Evolutionary conservation across 2,888 invertebrate species (phyloP).

Genomic region (Andricus quercusramuli): DNA sequence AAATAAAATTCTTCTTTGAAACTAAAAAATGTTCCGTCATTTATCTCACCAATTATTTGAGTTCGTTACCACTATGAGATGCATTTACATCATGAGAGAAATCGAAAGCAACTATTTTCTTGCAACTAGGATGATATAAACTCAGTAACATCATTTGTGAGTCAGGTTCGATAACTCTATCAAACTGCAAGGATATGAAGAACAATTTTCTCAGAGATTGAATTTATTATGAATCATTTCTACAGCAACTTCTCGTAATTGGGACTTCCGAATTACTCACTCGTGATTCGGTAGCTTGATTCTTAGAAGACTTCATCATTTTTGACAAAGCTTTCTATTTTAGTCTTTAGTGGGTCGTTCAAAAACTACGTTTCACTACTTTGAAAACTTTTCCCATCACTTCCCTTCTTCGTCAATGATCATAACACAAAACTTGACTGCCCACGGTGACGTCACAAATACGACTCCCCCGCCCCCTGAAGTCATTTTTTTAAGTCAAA

Average conservation of each 20-base stretch:
- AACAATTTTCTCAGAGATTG: not conserved
- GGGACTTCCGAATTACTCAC: not conserved
- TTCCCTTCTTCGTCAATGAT: too few relatives aligned
- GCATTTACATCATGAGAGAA: slow-evolving; percentile 24
- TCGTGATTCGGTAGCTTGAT: too few relatives aligned
- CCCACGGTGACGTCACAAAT: too few relatives aligned
- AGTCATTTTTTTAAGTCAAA: too few relatives aligned
- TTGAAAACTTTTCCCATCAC: too few relatives aligned
- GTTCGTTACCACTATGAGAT: not conserved
- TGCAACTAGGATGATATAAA: slow-evolving; percentile 18
- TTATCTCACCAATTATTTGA: not conserved
- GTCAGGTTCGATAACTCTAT: not conserved
- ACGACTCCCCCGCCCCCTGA: too few relatives aligned
- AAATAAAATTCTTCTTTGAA: not conserved
- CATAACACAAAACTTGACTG: too few relatives aligned
- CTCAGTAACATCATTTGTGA: not conserved
- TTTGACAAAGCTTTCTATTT: not conserved
- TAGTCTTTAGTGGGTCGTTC: not conserved
- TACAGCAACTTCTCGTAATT: not conserved
- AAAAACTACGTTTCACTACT: too few relatives aligned
- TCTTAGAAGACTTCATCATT: not conserved
- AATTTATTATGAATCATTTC: not conserved
- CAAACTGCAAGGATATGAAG: not conserved
- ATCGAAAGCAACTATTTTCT: slow-evolving; percentile 21
- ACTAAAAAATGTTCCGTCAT: not conserved